A percentile compares a stretch with the other conserved stretches of the same genome.
Conservation (phyloP, 2,113 vertebrate genomes). For the Aleadryas rufinucha region DNA sequence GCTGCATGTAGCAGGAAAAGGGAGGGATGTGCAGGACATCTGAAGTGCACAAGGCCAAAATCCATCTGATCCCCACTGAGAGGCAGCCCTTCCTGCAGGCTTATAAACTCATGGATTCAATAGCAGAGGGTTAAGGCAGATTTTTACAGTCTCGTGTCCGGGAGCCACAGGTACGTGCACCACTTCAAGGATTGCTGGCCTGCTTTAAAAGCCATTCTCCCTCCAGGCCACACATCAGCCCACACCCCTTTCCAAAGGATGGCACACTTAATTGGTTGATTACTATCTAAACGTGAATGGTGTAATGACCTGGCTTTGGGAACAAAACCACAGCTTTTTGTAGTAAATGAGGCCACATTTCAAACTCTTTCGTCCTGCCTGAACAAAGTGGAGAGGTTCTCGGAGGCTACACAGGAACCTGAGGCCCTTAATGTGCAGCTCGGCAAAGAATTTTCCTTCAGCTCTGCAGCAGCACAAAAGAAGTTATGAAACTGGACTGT, state of each 20-base stretch:
- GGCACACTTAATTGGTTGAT: background rate
- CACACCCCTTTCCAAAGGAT: background rate
- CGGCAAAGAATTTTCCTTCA: background rate
- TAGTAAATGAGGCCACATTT: background rate
- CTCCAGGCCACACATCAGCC: background rate
- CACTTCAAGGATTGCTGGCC: rapidly evolving
- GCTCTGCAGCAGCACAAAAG: background rate
- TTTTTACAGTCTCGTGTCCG: rapidly evolving
- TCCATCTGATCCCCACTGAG: background rate
- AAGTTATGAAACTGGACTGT: background rate
- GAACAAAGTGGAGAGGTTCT: background rate
- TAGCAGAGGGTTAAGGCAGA: background rate
- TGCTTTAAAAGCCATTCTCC: background rate
- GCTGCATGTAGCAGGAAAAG: background rate
- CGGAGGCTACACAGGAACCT: background rate
- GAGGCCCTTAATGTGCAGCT: rapidly evolving
- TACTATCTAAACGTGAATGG: background rate
- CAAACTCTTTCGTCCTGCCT: background rate
- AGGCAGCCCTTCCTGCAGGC: background rate
- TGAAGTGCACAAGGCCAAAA: background rate
- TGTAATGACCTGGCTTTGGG: background rate
- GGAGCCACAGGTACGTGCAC: background rate
- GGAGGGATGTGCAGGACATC: background rate
- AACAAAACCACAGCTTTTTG: background rate
- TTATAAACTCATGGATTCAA: rapidly evolving